phyloP scores from a whole-genome alignment of 2,888 invertebrate species.

The Abrostola triplasia region DNA sequence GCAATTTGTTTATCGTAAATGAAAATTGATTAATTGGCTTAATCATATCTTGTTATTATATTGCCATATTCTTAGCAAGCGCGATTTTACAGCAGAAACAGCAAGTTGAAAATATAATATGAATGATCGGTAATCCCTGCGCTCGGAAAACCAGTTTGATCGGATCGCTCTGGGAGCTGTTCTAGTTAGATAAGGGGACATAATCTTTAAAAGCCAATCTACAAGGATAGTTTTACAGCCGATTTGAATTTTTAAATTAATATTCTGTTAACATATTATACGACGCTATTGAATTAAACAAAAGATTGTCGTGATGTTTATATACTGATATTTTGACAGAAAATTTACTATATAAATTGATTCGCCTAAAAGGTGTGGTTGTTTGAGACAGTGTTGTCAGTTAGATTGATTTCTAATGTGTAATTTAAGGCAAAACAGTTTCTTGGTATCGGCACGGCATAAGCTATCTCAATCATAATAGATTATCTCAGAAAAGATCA shows the following conservation, averaged over 20 bases:
- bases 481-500: no score
- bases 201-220: conserved; percentile 29
- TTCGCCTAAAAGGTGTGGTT: not conserved
- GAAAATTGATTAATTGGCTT: conserved; percentile 15
- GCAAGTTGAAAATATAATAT: not conserved
- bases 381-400: not conserved
- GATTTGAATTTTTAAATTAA: conserved; percentile 14
- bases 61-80: not conserved
- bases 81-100: not conserved
- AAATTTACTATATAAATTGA: not conserved
- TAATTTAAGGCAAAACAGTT: no score
- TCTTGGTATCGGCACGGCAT: no score
- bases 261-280: not conserved
- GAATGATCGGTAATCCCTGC: conserved; percentile 1
- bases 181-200: conserved; percentile 34
- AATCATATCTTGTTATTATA: conserved; percentile 3
- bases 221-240: conserved; percentile 22
- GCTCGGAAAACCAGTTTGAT: conserved; percentile 30
- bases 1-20: conserved; percentile 6
- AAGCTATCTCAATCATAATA: no score
- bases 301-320: not conserved
- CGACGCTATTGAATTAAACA: not conserved
- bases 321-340: not conserved
- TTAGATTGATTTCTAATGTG: not conserved
- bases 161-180: conserved; percentile 44